These are phyloP conservation scores for Willisornis vidua DNA, from an alignment of 2,113 vertebrate genomes.

Conservation along the genomic window DNA sequence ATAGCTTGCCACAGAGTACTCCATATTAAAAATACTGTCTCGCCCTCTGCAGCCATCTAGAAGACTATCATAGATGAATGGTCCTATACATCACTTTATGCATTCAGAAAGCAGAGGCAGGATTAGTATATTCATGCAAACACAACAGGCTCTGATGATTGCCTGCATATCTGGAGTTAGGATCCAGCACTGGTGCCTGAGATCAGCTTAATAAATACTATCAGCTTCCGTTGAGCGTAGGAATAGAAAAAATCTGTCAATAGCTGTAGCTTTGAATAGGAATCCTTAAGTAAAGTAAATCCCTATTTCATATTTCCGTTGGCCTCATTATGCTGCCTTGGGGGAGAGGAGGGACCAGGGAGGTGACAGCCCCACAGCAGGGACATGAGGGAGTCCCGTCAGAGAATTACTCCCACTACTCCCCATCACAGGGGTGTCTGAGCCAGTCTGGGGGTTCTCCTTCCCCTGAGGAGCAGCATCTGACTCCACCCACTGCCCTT, in stretches of 20 bases:
- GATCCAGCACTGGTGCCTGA: neutral
- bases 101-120: neutral
- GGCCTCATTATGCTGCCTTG: rapidly evolving
- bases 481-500: neutral
- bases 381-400: rapidly evolving
- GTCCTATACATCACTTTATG: neutral
- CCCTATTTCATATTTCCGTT: neutral
- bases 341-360: neutral
- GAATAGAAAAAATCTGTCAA: neutral
- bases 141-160: slow-evolving; percentile 20
- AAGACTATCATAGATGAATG: neutral
- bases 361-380: neutral
- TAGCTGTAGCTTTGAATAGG: neutral
- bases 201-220: slow-evolving; percentile 40
- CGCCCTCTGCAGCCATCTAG: slow-evolving; percentile 5
- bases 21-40: neutral
- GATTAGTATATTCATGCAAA: slow-evolving; percentile 3
- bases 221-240: neutral
- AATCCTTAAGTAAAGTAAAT: neutral
- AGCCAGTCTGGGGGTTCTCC: neutral
- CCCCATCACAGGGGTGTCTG: neutral
- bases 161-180: neutral
- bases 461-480: neutral
- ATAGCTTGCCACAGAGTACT: slow-evolving; percentile 14
- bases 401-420: neutral